phyloP scores from a whole-genome alignment of 2,888 invertebrate genomes.

The Apamea epomidion region DNA sequence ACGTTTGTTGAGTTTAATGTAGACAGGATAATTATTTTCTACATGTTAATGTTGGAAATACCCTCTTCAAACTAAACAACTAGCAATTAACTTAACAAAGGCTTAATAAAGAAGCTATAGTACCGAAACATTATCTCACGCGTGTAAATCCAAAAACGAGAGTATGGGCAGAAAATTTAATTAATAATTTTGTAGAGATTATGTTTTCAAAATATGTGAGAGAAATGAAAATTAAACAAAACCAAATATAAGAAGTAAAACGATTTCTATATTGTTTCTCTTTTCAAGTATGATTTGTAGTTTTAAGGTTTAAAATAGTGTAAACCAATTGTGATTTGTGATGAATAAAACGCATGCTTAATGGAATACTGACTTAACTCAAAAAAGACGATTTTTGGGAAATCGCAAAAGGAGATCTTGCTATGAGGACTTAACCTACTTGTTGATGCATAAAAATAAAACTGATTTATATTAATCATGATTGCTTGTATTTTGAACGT shows the following conservation, averaged over 20 bases:
- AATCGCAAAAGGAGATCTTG: too few relatives aligned
- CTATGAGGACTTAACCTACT: too few relatives aligned
- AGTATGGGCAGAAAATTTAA: constrained; percentile 45
- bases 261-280: neutral
- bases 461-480: too few relatives aligned
- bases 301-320: neutral
- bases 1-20: neutral
- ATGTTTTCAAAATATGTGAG: neutral
- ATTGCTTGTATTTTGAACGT: too few relatives aligned
- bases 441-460: too few relatives aligned
- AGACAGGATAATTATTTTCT: too few relatives aligned
- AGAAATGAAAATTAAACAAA: neutral
- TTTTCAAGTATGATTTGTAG: neutral
- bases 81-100: constrained; percentile 21
- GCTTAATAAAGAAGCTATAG: constrained; percentile 16
- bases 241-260: neutral
- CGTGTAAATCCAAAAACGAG: constrained; percentile 29
- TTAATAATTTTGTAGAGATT: constrained; percentile 11
- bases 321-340: neutral
- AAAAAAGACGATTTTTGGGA: too few relatives aligned
- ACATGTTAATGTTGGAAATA: too few relatives aligned
- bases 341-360: too few relatives aligned
- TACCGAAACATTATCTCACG: constrained; percentile 11
- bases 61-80: neutral
- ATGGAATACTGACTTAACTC: too few relatives aligned